phyloP scores from a whole-genome alignment of 2,113 vertebrate species.

The Syrmaticus mikado region DNA sequence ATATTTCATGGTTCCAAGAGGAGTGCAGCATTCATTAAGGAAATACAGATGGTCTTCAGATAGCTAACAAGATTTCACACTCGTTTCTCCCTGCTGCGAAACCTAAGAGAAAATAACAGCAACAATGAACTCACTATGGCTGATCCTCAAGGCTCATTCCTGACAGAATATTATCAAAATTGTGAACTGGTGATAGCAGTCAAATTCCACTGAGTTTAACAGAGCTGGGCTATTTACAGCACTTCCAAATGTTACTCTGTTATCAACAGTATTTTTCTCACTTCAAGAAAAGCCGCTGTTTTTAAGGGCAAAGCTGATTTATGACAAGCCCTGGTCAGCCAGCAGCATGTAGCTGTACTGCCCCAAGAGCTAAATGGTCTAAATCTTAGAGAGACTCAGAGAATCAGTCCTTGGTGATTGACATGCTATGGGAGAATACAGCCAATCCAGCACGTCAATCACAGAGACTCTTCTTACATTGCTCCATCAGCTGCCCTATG shows the following conservation, averaged over 20 bases:
- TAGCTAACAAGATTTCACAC: conserved; percentile 60
- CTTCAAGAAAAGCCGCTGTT: neutral
- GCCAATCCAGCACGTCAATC: neutral
- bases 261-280: neutral
- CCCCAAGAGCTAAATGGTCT: neutral
- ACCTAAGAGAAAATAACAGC: conserved; percentile 26
- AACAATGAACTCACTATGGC: conserved; percentile 8
- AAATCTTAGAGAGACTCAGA: neutral
- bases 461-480: neutral
- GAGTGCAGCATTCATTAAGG: conserved; percentile 27
- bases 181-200: neutral
- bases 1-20: conserved; percentile 57
- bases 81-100: conserved; percentile 37
- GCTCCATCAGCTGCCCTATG: neutral
- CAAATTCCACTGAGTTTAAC: conserved; percentile 18
- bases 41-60: conserved; percentile 50
- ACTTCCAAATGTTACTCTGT: neutral
- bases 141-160: conserved; percentile 43
- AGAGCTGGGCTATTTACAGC: neutral
- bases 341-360: neutral
- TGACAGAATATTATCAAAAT: conserved; percentile 47
- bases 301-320: neutral
- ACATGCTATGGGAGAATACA: neutral
- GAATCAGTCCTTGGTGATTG: neutral
- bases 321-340: neutral